A percentile compares a stretch with the other conserved stretches of the same genome.
phyloP scores from a whole-genome alignment of 2,113 vertebrate genomes.

The Hipposideros armiger region DNA sequence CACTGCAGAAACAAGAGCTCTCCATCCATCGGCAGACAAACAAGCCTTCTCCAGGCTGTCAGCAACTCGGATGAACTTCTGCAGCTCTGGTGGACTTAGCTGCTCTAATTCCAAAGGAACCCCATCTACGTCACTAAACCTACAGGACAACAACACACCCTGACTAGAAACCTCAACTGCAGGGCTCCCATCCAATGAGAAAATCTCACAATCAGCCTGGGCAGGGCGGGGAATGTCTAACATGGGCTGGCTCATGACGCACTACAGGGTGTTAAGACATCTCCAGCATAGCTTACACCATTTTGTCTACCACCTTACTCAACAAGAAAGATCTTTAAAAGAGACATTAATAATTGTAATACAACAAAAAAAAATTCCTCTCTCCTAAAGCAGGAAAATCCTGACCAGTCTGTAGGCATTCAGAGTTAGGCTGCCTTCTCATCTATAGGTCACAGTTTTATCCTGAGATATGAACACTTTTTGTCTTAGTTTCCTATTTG shows the following conservation, averaged over 20 bases:
- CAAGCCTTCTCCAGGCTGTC: neutral
- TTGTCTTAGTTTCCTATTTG: neutral
- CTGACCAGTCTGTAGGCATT: neutral
- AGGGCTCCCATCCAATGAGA: slow-evolving; percentile 37
- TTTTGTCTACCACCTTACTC: slow-evolving; percentile 44
- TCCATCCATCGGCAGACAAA: neutral
- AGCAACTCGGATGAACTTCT: neutral
- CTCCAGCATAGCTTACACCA: neutral
- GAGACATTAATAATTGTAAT: neutral
- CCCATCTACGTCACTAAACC: slow-evolving; percentile 24
- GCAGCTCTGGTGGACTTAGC: slow-evolving; percentile 7
- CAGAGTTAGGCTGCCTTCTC: neutral
- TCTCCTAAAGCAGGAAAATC: slow-evolving; percentile 51
- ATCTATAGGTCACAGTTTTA: neutral
- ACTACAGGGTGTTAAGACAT: slow-evolving; percentile 48
- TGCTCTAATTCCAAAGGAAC: slow-evolving; percentile 55
- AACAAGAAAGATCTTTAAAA: slow-evolving; percentile 42
- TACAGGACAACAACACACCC: slow-evolving; percentile 63
- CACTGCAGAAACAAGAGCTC: neutral
- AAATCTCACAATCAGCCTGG: neutral
- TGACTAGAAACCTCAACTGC: slow-evolving; percentile 45
- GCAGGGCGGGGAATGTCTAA: slow-evolving; percentile 1
- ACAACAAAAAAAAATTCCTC: neutral
- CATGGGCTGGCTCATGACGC: neutral
- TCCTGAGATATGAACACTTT: neutral